Evolutionary conservation across 2,888 invertebrate genomes (phyloP), one percentile per base, ranked within the genome.

Genomic region (Desoria tigrina): DNA sequence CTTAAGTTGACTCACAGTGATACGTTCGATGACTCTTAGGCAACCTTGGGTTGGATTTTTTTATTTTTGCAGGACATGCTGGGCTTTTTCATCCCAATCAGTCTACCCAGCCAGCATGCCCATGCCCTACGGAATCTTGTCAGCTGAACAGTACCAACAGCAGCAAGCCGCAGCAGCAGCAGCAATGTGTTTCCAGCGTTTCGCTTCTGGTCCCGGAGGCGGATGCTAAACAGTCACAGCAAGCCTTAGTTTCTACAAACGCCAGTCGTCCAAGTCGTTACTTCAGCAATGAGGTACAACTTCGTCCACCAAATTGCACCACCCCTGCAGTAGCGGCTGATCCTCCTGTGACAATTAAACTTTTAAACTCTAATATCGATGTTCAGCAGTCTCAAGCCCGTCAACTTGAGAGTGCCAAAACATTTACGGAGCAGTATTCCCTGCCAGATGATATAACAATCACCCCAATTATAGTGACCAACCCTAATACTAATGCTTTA

Each of bases 181-280:
- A 58, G 73, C 75, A 57, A 66, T 72, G 68, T 73, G 79, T 80
- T 70, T 82, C 84, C 70, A 83, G 84, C 66, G 83, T 80, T 60
- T 83, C 81, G 78, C 84, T 85, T 74, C 82, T 84, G 77, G 83
- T 84, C 57, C 83, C 84, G 51, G 83, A 68, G 70, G 70, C 54
- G 70, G 71, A 62, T 64, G 66, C 61, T 68, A 59, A 42, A 21
- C 62, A 63, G 51, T 60, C 58, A 63, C 54, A 28, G 18, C 28
- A 28, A 55, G 57, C 57, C 57, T 55, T 55, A 50, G 69, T 67
- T 7, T 69, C 72, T 56, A 72, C 69, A 58, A 71, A 72, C 39
- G 74, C 69, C 72, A 56, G 69, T 69, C 61, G 68, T 66, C 71
- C 68, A 68, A 61, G 66, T 71, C 63, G 65, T 58, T 49, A 56